Conservation (phyloP, 2,888 invertebrate genomes). For the Drosophila paramelanica region DNA sequence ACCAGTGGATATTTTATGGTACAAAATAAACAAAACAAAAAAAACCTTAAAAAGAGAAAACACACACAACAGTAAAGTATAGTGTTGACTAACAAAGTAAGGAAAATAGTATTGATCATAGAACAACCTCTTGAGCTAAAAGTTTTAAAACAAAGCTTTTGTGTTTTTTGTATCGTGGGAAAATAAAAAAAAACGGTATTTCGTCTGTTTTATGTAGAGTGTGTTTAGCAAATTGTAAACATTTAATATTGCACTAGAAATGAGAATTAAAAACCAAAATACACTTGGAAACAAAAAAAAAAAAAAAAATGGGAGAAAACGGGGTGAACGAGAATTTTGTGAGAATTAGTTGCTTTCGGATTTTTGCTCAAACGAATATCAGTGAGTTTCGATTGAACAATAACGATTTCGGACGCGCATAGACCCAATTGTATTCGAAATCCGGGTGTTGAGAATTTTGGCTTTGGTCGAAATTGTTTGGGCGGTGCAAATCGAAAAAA, state of each 20-base stretch:
- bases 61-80: constrained; percentile 9
- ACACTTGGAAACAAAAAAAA: constrained; percentile 16
- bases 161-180: constrained; percentile 18
- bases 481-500: constrained; percentile 40
- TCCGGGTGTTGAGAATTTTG: constrained; percentile 71
- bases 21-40: constrained; percentile 2
- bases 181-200: constrained; percentile 6
- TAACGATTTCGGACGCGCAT: constrained; percentile 83
- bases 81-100: constrained; percentile 25
- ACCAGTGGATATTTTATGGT: constrained; percentile 11
- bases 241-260: constrained; percentile 73
- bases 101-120: constrained; percentile 13
- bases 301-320: constrained; percentile 8
- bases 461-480: constrained; percentile 42
- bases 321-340: constrained; percentile 25
- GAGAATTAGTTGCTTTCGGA: constrained; percentile 8
- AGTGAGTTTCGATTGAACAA: constrained; percentile 82
- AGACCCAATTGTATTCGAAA: constrained; percentile 83
- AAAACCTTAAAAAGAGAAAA: background rate
- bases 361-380: constrained; percentile 66
- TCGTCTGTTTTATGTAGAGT: constrained; percentile 22
- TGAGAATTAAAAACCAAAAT: constrained; percentile 16
- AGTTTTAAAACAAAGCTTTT: constrained; percentile 3
- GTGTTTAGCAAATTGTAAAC: constrained; percentile 28
- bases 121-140: constrained; percentile 17